Conservation (phyloP, 2,888 invertebrate species). For the Hesperia comma region DNA sequence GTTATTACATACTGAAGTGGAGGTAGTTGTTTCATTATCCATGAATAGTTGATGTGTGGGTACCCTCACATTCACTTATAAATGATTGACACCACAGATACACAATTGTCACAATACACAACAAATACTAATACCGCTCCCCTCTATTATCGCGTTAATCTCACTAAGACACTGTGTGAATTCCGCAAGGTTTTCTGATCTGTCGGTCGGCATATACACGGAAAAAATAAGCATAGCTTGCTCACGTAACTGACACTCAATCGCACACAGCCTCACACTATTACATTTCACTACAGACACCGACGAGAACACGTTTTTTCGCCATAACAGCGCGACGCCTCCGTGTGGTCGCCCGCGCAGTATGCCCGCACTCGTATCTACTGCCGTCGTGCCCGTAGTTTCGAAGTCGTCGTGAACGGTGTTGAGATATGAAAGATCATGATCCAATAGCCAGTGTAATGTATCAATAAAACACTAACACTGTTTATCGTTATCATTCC, state of each 20-base stretch:
- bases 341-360: constrained; percentile 42
- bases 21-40: no score
- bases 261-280: constrained; percentile 40
- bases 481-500: no score
- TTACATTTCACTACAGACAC: constrained; percentile 44
- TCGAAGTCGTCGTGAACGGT: constrained; percentile 42
- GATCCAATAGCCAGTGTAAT: no score
- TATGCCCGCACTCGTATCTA: constrained; percentile 43
- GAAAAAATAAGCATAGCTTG: constrained; percentile 33
- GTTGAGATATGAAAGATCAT: constrained; percentile 39
- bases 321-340: constrained; percentile 46
- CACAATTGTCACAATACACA: no score
- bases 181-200: constrained; percentile 29
- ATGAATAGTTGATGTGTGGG: no score
- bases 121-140: constrained; percentile 21
- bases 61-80: no score
- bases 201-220: constrained; percentile 37
- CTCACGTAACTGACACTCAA: constrained; percentile 36
- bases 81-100: no score
- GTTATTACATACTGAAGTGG: no score
- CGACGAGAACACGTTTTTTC: constrained; percentile 38
- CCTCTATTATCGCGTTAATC: constrained; percentile 34
- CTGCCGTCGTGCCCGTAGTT: constrained; percentile 43
- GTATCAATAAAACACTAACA: no score
- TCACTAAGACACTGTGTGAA: constrained; percentile 37